Conservation (phyloP, 2,797 vertebrate species). For the Tokudaia tokunoshimensis region DNA sequence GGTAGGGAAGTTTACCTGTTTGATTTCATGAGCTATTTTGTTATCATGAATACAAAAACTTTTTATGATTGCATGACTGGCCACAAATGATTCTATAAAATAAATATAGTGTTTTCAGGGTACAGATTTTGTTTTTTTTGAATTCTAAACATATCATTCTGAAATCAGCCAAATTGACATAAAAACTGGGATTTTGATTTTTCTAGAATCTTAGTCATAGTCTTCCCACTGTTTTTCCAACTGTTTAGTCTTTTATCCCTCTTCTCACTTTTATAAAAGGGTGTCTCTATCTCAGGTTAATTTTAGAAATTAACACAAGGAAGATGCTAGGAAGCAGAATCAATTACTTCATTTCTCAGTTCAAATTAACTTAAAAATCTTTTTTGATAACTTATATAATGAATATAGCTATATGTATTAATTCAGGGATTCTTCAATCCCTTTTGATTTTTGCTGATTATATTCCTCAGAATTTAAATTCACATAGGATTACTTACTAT, state of each 20-base stretch:
- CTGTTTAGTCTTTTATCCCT: neutral
- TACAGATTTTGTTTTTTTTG: neutral
- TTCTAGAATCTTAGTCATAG: neutral
- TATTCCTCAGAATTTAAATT: conserved; percentile 60
- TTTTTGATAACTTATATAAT: conserved; percentile 44
- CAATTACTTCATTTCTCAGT: conserved; percentile 52
- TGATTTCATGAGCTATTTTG: neutral
- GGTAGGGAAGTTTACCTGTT: neutral
- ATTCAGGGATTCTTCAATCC: neutral
- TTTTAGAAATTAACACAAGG: conserved; percentile 51
- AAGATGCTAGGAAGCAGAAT: conserved; percentile 58
- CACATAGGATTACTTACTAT: conserved; percentile 34
- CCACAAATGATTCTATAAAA: conserved; percentile 11
- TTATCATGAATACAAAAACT: neutral
- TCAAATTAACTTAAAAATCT: conserved; percentile 57
- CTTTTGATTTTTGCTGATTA: neutral
- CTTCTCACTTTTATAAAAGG: conserved; percentile 5
- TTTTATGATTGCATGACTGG: neutral
- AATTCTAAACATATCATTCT: neutral
- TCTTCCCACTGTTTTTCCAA: neutral
- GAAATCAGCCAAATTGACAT: neutral
- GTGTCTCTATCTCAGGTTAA: conserved; percentile 57
- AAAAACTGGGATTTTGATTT: conserved; percentile 47
- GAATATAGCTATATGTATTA: conserved; percentile 42
- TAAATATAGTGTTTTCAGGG: neutral